These are phyloP conservation scores for Fistularia commersonii DNA, from an alignment of 2,797 vertebrate species.

Conservation along the genomic window DNA sequence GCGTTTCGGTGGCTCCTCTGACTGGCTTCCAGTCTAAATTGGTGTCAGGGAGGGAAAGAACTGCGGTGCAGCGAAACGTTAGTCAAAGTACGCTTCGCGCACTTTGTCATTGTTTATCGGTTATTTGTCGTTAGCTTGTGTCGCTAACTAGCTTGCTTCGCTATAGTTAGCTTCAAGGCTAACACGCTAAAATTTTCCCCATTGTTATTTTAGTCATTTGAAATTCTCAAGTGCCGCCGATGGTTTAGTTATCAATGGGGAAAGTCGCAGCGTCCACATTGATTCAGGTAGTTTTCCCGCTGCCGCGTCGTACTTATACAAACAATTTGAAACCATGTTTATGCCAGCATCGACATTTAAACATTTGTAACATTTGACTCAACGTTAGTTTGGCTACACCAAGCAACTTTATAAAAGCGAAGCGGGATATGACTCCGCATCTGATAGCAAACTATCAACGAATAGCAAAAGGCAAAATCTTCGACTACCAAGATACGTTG, in stretches of 20 bases:
- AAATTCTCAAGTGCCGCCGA: conserved; percentile 4
- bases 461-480: no score
- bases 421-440: no score
- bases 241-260: neutral
- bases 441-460: no score
- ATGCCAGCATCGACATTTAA: no score
- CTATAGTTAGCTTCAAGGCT: conserved; percentile 57
- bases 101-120: conserved; percentile 8
- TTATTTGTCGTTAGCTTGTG: conserved; percentile 44
- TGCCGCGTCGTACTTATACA: no score
- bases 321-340: no score
- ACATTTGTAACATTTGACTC: no score
- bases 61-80: neutral
- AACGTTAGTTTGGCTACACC: no score
- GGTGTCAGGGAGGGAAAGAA: conserved; percentile 40
- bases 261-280: neutral
- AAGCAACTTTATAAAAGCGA: no score
- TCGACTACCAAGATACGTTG: no score
- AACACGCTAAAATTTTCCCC: conserved; percentile 35
- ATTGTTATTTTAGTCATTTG: conserved; percentile 41
- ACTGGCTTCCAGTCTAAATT: conserved; percentile 76
- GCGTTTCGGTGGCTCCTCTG: conserved; percentile 78
- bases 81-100: neutral
- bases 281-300: no score
- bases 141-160: conserved; percentile 63